Conservation (phyloP, 2,888 invertebrate genomes). For the Glyphotaelius pellucidus region DNA sequence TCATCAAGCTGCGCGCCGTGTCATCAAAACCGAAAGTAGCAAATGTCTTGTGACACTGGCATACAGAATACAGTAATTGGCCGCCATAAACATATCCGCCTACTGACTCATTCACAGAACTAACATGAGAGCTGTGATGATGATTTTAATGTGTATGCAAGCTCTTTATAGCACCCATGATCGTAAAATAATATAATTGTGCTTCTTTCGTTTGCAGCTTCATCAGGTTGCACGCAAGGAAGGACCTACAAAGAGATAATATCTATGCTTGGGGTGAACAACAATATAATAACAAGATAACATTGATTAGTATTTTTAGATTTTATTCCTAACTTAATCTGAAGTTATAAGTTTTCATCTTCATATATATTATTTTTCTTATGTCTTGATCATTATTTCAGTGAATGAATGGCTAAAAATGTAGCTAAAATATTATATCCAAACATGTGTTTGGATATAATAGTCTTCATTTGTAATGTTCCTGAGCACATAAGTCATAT, state of each 20-base stretch:
- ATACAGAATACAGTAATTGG: not conserved
- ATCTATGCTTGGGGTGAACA: too few species aligned
- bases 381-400: too few species aligned
- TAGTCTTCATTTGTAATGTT: too few species aligned
- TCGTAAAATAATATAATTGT: not conserved
- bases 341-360: too few species aligned
- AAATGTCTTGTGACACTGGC: slow-evolving; percentile 50
- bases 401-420: too few species aligned
- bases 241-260: not conserved
- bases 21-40: slow-evolving; percentile 43
- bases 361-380: too few species aligned
- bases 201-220: not conserved
- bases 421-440: too few species aligned
- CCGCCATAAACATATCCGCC: not conserved
- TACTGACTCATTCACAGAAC: not conserved
- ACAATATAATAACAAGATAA: too few species aligned
- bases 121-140: not conserved
- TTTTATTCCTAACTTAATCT: too few species aligned
- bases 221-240: not conserved
- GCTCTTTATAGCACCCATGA: not conserved
- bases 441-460: too few species aligned
- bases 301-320: too few species aligned
- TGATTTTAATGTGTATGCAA: not conserved
- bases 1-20: slow-evolving; percentile 48
- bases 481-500: too few species aligned